A percentile compares a stretch with the other conserved stretches of the same genome.
Evolutionary conservation across 2,797 vertebrate genomes (phyloP).

Genomic region (Phoebastria nigripes): DNA sequence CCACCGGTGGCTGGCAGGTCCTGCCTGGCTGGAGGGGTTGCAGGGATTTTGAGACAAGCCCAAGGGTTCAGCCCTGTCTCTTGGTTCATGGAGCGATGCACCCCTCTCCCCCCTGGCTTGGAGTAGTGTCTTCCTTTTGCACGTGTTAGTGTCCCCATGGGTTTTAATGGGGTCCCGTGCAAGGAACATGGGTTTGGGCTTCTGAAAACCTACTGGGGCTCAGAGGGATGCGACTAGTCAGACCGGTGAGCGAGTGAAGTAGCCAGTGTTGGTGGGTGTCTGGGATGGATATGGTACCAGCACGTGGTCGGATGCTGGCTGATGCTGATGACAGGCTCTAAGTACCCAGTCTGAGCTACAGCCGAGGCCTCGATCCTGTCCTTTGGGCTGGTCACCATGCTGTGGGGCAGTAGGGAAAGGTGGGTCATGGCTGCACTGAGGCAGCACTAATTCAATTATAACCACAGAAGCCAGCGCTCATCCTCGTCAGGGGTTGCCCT

Average conservation of each 20-base stretch:
- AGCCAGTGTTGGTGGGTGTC: neutral
- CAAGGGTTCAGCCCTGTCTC: neutral
- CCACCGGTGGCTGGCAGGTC: neutral
- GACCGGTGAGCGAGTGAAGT: neutral
- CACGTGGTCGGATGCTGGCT: accelerated
- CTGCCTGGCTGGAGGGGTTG: neutral
- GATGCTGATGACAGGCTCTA: neutral
- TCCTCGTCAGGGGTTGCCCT: neutral
- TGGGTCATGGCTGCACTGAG: neutral
- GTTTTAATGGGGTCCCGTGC: accelerated
- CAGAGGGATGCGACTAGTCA: neutral
- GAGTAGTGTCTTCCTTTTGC: neutral
- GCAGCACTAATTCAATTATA: constrained; percentile 31
- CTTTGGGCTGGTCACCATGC: neutral
- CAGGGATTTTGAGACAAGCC: neutral
- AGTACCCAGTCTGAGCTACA: neutral
- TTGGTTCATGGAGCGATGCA: accelerated
- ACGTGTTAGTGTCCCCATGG: accelerated
- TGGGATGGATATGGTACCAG: neutral
- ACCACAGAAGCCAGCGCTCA: neutral
- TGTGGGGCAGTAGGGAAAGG: neutral
- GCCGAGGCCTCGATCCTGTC: neutral
- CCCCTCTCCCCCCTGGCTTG: accelerated
- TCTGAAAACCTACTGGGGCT: neutral
- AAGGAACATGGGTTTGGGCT: accelerated